A percentile compares a stretch with the other conserved stretches of the same genome.
Evolutionary conservation across 2,113 vertebrate genomes (phyloP).

Genomic region (Corynorhinus townsendii): DNA sequence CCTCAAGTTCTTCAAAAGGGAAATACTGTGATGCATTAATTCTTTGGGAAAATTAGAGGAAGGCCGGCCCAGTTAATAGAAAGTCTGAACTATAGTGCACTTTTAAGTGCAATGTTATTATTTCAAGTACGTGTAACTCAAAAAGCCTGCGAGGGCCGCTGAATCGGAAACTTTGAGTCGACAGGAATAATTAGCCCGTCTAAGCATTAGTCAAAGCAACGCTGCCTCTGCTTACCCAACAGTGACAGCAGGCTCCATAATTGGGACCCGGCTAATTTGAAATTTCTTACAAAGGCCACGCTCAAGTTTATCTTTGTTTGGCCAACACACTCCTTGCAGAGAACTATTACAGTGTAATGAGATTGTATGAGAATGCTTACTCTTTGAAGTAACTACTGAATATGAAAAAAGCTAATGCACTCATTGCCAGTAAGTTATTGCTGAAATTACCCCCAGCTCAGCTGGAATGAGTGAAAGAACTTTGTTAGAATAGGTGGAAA

Average conservation of each 20-base stretch:
- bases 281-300: neutral
- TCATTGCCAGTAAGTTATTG: neutral
- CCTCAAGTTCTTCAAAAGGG: neutral
- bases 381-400: neutral
- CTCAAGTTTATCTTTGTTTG: constrained; percentile 42
- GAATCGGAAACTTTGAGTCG: constrained; percentile 21
- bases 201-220: neutral
- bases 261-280: neutral
- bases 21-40: neutral
- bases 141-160: neutral
- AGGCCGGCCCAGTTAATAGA: constrained; percentile 25
- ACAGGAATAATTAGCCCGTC: constrained; percentile 24
- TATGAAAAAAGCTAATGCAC: neutral
- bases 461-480: neutral
- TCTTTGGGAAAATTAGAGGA: neutral
- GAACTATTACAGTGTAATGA: neutral
- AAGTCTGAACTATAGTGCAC: constrained; percentile 35
- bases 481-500: neutral
- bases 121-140: constrained; percentile 21
- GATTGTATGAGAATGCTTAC: neutral
- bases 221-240: neutral
- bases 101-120: constrained; percentile 20
- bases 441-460: neutral
- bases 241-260: constrained; percentile 23
- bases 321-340: neutral